Conservation (phyloP, 2,113 vertebrate species). For the Tetraodon nigroviridis region DNA sequence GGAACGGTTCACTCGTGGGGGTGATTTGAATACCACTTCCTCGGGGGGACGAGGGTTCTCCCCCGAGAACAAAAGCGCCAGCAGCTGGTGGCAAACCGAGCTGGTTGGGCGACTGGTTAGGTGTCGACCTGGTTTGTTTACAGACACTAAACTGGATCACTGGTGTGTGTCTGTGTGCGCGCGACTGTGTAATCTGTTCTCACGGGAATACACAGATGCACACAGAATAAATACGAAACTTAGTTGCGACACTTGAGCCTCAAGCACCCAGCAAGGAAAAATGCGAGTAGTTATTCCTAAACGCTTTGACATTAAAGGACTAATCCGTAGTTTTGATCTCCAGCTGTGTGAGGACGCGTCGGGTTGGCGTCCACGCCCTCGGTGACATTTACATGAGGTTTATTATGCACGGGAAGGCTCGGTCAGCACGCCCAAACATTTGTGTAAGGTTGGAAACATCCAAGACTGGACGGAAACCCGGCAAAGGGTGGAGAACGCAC, state of each 20-base stretch:
- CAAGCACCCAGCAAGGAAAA: not conserved
- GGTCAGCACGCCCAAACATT: no score
- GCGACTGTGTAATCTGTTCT: not conserved
- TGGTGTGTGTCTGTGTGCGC: not conserved
- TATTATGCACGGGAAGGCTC: no score
- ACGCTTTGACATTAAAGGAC: no score
- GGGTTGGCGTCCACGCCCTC: no score
- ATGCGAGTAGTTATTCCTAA: not conserved
- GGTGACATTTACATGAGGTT: no score
- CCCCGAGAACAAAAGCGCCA: not conserved
- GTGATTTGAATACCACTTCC: conserved; percentile 23
- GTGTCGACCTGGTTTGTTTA: conserved; percentile 37
- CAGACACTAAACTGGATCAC: conserved; percentile 26
- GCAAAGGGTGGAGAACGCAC: no score
- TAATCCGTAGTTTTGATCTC: no score
- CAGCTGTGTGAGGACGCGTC: no score
- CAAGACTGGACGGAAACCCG: no score
- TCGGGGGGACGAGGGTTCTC: not conserved
- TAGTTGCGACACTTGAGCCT: not conserved
- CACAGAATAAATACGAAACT: no score
- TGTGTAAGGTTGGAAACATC: no score
- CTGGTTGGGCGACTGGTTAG: conserved; percentile 15
- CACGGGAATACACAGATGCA: no score
- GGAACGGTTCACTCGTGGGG: not conserved
- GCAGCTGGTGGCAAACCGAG: not conserved